Percentiles rank a stretch among this genome's conserved stretches.
Conservation (phyloP, 2,888 invertebrate species). For the Iphiclides podalirius region DNA sequence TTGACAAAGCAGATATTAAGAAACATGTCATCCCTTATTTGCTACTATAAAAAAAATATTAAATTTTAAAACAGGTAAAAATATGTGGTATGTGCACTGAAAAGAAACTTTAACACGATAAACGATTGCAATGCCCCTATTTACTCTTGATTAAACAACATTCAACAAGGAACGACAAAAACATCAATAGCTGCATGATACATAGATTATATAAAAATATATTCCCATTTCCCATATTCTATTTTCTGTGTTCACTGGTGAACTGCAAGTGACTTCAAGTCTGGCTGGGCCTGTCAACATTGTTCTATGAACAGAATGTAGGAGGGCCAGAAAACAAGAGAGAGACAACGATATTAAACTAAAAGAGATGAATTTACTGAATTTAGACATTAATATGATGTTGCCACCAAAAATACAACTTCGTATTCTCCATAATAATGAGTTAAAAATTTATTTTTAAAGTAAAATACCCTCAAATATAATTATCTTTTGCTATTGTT, state of each 20-base stretch:
- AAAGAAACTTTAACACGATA: conserved; percentile 9
- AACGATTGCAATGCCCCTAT: conserved; percentile 2
- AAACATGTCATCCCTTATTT: conserved; percentile 40
- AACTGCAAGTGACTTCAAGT: no score
- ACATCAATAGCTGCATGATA: conserved; percentile 33
- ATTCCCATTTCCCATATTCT: conserved; percentile 11
- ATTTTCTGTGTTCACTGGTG: background rate
- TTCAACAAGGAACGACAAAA: conserved; percentile 34
- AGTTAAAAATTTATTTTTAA: no score
- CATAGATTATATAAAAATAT: conserved; percentile 20
- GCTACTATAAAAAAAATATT: conserved; percentile 16
- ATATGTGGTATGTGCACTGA: conserved; percentile 9
- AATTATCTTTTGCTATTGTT: no score
- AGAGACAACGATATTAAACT: no score
- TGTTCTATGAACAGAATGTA: no score
- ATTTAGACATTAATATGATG: no score
- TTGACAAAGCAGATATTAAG: conserved; percentile 52
- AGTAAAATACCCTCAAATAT: no score
- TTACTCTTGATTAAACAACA: conserved; percentile 12
- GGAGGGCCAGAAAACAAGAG: no score
- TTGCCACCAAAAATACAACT: no score
- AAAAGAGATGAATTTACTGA: no score
- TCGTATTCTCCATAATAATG: no score
- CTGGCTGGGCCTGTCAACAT: no score
- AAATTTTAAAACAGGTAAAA: conserved; percentile 1